Conservation (phyloP, 2,113 vertebrate species). For the Phalacrocorax brasilianus region DNA sequence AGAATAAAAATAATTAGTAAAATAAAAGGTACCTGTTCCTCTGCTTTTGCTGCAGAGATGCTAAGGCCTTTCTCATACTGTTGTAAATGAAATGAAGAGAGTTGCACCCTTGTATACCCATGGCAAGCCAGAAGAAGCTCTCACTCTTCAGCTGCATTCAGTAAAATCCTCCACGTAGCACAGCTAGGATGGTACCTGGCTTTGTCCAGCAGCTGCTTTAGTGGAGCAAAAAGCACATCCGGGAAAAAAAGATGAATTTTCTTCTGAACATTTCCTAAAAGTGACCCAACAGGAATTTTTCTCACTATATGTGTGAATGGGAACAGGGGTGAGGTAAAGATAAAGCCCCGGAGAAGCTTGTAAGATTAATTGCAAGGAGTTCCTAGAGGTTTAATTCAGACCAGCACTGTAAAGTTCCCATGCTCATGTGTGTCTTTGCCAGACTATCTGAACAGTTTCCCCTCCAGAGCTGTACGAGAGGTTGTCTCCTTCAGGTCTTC, state of each 20-base stretch:
- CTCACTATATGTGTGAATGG: background rate
- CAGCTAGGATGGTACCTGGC: background rate
- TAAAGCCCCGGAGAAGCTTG: background rate
- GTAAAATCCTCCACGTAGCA: background rate
- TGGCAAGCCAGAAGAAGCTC: background rate
- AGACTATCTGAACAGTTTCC: background rate
- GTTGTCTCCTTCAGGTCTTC: background rate
- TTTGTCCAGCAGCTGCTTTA: background rate
- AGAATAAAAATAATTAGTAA: background rate
- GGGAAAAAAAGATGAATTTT: background rate
- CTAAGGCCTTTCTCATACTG: background rate
- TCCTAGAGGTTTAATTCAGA: background rate
- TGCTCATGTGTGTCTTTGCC: fast-evolving
- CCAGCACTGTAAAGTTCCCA: background rate
- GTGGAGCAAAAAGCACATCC: background rate
- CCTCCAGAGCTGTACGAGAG: fast-evolving
- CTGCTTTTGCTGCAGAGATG: background rate
- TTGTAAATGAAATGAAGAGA: background rate
- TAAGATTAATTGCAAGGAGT: background rate
- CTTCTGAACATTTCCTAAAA: background rate
- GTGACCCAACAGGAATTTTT: background rate
- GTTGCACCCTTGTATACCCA: background rate
- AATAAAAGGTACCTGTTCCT: background rate
- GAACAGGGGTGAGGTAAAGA: background rate
- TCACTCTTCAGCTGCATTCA: background rate